Conservation (phyloP, 92 coral and sea anemone genomes). For the Epizoanthus illoricatus region DNA sequence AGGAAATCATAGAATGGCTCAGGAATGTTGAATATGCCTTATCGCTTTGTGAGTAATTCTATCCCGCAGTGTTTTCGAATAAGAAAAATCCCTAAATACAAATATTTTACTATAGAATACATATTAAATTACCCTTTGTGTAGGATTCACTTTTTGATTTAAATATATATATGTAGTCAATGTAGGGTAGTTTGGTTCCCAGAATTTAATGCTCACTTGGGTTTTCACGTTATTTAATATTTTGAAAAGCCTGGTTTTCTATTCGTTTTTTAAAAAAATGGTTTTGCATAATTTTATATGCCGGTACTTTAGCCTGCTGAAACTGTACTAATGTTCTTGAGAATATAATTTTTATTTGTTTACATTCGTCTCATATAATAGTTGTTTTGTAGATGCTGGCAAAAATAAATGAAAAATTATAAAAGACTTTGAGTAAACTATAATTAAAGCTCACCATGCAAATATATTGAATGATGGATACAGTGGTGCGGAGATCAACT, state of each 20-base stretch:
- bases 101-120: neutral
- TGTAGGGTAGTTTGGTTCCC: neutral
- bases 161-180: too few species aligned
- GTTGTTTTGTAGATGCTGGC: too few species aligned
- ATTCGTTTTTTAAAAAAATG: neutral
- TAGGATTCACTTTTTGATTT: neutral
- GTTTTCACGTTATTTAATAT: neutral
- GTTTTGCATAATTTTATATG: neutral
- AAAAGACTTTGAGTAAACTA: too few species aligned
- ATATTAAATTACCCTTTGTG: neutral
- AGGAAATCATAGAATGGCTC: slow-evolving; percentile 13
- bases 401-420: too few species aligned
- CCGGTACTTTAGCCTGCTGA: too few species aligned
- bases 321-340: too few species aligned
- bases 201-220: too few species aligned
- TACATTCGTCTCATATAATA: too few species aligned
- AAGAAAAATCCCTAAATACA: neutral
- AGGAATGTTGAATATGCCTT: slow-evolving; percentile 27
- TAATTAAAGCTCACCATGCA: too few species aligned
- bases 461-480: too few species aligned
- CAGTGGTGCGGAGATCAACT: too few species aligned
- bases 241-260: neutral
- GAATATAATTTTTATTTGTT: too few species aligned
- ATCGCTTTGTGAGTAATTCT: slow-evolving; percentile 7
- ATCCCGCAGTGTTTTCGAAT: slow-evolving; percentile 3